Percentiles rank a stretch among this genome's conserved stretches.
Conservation (phyloP, 2,888 invertebrate genomes). For the Synanthedon andrenaeformis region DNA sequence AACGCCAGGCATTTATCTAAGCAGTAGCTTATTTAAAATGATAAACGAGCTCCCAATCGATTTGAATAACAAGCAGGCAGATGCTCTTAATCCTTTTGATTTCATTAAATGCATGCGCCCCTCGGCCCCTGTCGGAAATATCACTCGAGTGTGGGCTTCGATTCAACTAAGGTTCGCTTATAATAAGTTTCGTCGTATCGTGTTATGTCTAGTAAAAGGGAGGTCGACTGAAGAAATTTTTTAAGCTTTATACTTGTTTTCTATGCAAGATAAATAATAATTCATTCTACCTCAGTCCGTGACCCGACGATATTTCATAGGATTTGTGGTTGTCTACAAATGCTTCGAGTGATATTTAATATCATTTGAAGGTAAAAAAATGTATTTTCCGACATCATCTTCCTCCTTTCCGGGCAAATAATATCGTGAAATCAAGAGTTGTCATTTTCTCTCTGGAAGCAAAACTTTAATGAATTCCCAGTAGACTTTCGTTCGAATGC, state of each 20-base stretch:
- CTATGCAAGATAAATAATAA: slow-evolving; percentile 17
- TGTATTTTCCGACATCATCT: slow-evolving; percentile 16
- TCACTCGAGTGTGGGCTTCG: slow-evolving; percentile 57
- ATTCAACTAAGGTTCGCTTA: slow-evolving; percentile 41
- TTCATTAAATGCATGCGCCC: slow-evolving; percentile 69
- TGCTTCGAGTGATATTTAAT: slow-evolving; percentile 10
- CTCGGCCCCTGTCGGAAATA: slow-evolving; percentile 66
- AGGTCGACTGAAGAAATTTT: slow-evolving; percentile 19
- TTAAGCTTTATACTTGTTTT: slow-evolving; percentile 17
- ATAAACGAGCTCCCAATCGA: slow-evolving; percentile 69
- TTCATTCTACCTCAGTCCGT: slow-evolving; percentile 35
- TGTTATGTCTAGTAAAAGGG: slow-evolving; percentile 25
- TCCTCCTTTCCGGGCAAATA: slow-evolving; percentile 16
- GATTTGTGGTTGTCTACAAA: slow-evolving; percentile 31
- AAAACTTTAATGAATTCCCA: slow-evolving; percentile 52
- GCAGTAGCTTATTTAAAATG: slow-evolving; percentile 69
- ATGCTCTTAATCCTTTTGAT: slow-evolving; percentile 71
- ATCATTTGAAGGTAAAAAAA: slow-evolving; percentile 12
- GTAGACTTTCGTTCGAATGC: slow-evolving; percentile 37
- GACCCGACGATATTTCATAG: slow-evolving; percentile 28
- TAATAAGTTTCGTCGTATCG: slow-evolving; percentile 41
- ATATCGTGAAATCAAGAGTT: slow-evolving; percentile 35
- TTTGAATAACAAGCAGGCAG: slow-evolving; percentile 71
- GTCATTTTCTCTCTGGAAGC: slow-evolving; percentile 24
- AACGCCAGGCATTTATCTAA: slow-evolving; percentile 66